Conservation (phyloP, 2,797 vertebrate species). For the Anguilla pacifica region DNA sequence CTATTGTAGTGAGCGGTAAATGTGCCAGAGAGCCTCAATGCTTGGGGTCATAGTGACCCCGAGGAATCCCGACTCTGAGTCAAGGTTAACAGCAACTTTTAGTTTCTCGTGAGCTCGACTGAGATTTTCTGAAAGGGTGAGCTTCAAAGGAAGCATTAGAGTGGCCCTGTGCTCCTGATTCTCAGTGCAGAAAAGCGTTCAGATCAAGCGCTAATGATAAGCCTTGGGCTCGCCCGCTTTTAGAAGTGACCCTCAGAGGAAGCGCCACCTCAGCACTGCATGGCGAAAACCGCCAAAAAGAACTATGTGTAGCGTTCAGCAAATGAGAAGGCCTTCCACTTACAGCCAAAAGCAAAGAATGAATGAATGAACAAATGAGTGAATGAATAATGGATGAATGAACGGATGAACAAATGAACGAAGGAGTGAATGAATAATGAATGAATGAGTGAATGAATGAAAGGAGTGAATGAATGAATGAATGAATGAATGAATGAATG, state of each 20-base stretch:
- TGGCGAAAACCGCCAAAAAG: background rate
- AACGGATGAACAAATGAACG: too few species aligned
- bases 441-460: too few species aligned
- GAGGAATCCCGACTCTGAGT: background rate
- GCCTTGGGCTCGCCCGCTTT: background rate
- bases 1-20: background rate
- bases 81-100: background rate
- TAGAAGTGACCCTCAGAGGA: background rate
- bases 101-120: background rate
- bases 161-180: background rate
- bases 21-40: background rate
- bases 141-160: background rate
- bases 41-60: background rate
- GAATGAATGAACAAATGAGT: background rate
- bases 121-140: background rate
- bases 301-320: background rate
- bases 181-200: background rate
- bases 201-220: constrained; percentile 10
- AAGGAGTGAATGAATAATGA: too few species aligned
- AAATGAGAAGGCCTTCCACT: background rate
- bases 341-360: background rate
- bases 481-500: too few species aligned
- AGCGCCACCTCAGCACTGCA: background rate
- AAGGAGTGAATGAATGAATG: too few species aligned
- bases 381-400: background rate